Evolutionary conservation across 2,113 vertebrate genomes (phyloP).

Genomic region (Aplodontia rufa): DNA sequence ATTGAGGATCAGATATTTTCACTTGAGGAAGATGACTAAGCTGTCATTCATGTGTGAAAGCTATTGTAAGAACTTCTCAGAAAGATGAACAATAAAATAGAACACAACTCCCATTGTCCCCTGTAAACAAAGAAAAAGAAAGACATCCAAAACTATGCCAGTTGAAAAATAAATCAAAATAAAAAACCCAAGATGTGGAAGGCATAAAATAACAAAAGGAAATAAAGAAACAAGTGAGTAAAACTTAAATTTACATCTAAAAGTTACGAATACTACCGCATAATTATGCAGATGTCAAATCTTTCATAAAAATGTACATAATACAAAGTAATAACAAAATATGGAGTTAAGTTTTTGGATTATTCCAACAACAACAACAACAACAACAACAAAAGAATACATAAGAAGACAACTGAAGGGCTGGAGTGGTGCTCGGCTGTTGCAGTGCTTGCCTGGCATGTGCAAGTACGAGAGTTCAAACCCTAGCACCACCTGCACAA

Average conservation of each 20-base stretch:
- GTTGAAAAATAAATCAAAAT: not conserved
- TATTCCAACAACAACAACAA: not conserved
- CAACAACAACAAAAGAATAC: not conserved
- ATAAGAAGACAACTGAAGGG: not conserved
- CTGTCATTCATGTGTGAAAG: not conserved
- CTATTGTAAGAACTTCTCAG: not conserved
- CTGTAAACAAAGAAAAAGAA: not conserved
- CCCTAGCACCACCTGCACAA: no score
- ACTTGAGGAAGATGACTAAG: not conserved
- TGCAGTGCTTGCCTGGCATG: no score
- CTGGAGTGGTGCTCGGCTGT: no score
- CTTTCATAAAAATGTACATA: not conserved
- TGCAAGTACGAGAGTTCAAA: no score
- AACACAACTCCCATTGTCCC: accelerated
- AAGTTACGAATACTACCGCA: not conserved
- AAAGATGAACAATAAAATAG: not conserved
- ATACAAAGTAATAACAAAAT: not conserved
- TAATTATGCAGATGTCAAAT: not conserved
- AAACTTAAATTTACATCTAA: not conserved
- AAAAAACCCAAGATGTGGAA: not conserved
- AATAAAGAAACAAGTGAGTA: not conserved
- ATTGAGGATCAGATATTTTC: not conserved
- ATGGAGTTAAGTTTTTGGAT: not conserved
- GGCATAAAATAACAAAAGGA: not conserved
- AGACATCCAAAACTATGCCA: not conserved